A percentile compares a stretch with the other conserved stretches of the same genome.
Evolutionary conservation across 2,797 vertebrate species (phyloP).

Genomic region (Buphagus erythrorhynchus): DNA sequence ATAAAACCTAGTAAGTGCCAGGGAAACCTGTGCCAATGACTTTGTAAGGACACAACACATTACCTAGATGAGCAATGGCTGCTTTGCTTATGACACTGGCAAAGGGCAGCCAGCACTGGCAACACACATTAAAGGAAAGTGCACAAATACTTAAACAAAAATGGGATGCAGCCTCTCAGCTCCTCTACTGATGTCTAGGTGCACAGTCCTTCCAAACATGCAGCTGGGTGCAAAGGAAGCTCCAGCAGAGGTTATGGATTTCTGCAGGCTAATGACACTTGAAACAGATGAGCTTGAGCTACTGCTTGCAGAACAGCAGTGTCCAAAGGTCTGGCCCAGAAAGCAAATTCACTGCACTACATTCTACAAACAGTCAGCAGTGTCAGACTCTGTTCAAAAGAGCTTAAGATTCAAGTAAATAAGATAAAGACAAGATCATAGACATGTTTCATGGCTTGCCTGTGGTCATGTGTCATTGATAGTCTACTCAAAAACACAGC

Average conservation of each 20-base stretch:
- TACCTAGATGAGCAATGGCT: background rate
- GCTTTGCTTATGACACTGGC: background rate
- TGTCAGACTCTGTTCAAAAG: background rate
- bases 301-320: background rate
- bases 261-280: background rate
- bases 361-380: background rate
- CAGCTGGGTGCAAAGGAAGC: background rate
- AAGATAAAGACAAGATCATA: background rate
- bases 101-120: background rate
- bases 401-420: background rate
- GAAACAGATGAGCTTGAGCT: background rate
- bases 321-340: background rate
- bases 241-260: background rate
- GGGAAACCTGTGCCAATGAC: slow-evolving; percentile 36
- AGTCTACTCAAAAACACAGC: background rate
- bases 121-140: background rate
- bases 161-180: background rate
- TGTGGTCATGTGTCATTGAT: background rate
- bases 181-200: background rate
- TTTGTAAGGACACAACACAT: slow-evolving; percentile 29
- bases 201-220: background rate
- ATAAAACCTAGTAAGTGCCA: background rate
- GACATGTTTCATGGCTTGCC: background rate
- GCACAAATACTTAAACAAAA: background rate
- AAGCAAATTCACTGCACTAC: background rate